Percentiles rank a stretch among this genome's conserved stretches.
Evolutionary conservation across 1,140 invertebrate genomes (phyloP).

Genomic region (Zeugodacus cucurbitae): DNA sequence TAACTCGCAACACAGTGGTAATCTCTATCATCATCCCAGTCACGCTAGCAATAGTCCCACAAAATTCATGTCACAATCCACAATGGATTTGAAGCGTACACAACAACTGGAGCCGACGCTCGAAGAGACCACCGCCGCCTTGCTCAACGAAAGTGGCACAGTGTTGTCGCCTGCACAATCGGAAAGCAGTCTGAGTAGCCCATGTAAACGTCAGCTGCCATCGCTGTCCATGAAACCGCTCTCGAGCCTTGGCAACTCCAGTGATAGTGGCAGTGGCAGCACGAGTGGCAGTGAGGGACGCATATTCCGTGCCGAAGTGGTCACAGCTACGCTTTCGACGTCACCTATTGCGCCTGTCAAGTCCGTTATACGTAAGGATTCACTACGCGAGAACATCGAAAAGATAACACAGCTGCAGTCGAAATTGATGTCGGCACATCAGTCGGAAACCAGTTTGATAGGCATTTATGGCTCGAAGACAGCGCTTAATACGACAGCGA

Average conservation of each 20-base stretch:
- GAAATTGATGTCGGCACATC: slow-evolving; percentile 64
- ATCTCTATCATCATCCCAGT: slow-evolving; percentile 21
- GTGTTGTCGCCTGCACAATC: slow-evolving; percentile 53
- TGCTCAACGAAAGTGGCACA: slow-evolving; percentile 42
- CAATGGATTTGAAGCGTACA: slow-evolving; percentile 62
- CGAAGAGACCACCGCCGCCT: slow-evolving; percentile 50
- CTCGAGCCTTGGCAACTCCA: background rate
- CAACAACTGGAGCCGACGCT: slow-evolving; percentile 58
- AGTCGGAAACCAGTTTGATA: slow-evolving; percentile 50
- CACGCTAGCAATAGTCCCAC: slow-evolving; percentile 48
- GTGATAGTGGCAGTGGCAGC: background rate
- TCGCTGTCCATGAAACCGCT: background rate
- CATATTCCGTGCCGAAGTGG: slow-evolving; percentile 55
- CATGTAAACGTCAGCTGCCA: background rate
- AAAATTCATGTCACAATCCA: slow-evolving; percentile 62
- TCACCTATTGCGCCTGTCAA: slow-evolving; percentile 40
- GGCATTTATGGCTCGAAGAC: slow-evolving; percentile 12
- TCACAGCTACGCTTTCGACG: slow-evolving; percentile 56
- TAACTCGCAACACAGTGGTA: slow-evolving; percentile 43
- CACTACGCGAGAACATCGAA: slow-evolving; percentile 63
- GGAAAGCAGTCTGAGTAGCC: slow-evolving; percentile 57
- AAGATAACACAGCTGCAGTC: slow-evolving; percentile 64
- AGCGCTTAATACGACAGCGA: background rate
- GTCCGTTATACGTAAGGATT: slow-evolving; percentile 58
- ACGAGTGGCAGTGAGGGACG: slow-evolving; percentile 25